These are phyloP conservation scores for Cephus runcator DNA, from an alignment of 2,888 invertebrate species.

Conservation along the genomic window DNA sequence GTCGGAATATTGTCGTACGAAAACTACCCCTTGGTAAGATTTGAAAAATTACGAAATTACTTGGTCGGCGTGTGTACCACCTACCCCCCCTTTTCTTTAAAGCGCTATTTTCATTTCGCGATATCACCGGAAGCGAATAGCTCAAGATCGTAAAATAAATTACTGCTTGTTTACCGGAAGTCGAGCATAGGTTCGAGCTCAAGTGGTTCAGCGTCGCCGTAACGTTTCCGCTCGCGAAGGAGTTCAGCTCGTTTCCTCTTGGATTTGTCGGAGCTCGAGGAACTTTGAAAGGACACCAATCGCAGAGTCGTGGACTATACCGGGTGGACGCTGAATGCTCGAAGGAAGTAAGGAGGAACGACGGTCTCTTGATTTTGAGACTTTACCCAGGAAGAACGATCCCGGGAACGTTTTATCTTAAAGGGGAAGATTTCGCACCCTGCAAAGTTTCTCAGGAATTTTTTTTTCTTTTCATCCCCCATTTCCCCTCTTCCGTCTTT, in stretches of 20 bases:
- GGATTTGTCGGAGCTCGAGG: background rate
- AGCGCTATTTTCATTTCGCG: background rate
- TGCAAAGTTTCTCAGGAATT: conserved; percentile 45
- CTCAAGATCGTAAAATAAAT: background rate
- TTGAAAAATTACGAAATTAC: background rate
- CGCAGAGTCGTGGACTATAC: background rate
- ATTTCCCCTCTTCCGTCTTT: conserved; percentile 18
- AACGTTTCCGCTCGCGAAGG: background rate
- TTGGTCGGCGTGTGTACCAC: background rate
- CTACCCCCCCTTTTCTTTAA: background rate
- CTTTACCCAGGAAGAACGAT: conserved; percentile 32
- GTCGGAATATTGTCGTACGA: background rate
- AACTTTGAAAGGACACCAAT: background rate
- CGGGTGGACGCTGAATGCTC: background rate
- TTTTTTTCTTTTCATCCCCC: conserved; percentile 10
- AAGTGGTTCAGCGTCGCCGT: background rate
- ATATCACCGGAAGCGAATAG: background rate
- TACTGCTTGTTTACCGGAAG: background rate
- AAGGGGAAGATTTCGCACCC: conserved; percentile 60
- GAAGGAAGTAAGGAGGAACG: background rate
- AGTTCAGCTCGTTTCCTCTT: background rate
- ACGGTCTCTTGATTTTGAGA: conserved; percentile 41
- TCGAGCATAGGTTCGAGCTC: background rate
- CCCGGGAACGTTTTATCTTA: conserved; percentile 41
- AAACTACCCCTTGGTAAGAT: background rate